These are phyloP conservation scores for Myripristis jacobus DNA, from an alignment of 2,797 vertebrate species.

Conservation along the genomic window DNA sequence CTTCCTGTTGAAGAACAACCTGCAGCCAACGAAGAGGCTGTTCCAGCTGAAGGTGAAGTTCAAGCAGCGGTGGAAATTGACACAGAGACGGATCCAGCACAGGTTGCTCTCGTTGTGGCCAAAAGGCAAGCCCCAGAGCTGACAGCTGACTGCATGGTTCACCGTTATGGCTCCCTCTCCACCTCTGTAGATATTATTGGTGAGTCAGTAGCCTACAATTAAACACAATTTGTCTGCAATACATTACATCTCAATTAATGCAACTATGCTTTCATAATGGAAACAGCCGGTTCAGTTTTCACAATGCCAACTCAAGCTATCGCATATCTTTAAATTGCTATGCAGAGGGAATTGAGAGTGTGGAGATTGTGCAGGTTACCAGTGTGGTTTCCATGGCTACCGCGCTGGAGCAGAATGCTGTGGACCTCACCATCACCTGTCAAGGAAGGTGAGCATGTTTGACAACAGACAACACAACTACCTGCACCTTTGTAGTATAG, in stretches of 20 bases:
- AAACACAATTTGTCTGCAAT: too few species aligned
- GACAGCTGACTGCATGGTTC: conserved; percentile 85
- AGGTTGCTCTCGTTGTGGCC: conserved; percentile 81
- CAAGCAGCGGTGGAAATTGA: conserved; percentile 54
- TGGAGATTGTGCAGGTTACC: conserved; percentile 89
- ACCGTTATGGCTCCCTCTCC: conserved; percentile 92
- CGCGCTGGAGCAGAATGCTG: conserved; percentile 84
- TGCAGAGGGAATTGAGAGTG: conserved; percentile 93
- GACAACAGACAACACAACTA: too few species aligned
- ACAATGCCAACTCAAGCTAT: not conserved
- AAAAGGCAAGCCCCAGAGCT: conserved; percentile 89
- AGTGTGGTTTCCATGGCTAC: conserved; percentile 75
- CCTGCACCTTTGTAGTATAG: too few species aligned
- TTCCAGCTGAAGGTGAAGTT: conserved; percentile 60
- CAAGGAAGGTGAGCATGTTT: conserved; percentile 88
- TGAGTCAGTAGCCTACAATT: conserved; percentile 78
- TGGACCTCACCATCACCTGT: conserved; percentile 92
- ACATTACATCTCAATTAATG: not conserved
- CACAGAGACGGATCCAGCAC: conserved; percentile 62
- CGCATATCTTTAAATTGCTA: conserved; percentile 16
- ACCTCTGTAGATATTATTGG: conserved; percentile 88
- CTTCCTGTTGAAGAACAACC: conserved; percentile 17
- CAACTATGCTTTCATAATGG: not conserved
- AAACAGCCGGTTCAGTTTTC: not conserved
- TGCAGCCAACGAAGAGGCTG: conserved; percentile 38